Percentiles rank a stretch among this genome's conserved stretches.
phyloP scores from a whole-genome alignment of 2,888 invertebrate genomes.

The Amblyteles armatorius region DNA sequence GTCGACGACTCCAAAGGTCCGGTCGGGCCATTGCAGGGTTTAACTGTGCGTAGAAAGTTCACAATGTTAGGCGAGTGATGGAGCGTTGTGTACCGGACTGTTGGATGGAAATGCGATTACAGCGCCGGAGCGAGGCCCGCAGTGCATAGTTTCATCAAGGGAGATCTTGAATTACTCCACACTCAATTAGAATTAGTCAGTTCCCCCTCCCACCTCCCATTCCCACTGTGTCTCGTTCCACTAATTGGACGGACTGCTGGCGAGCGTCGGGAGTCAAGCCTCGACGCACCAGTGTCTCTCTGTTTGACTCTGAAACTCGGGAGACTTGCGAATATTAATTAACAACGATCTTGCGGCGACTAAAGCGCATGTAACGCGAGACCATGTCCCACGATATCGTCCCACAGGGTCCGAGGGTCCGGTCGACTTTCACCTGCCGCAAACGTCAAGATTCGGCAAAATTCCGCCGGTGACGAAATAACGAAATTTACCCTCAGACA shows the following conservation, averaged over 20 bases:
- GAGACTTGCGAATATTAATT: conserved; percentile 57
- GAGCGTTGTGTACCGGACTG: conserved; percentile 6
- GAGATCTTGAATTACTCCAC: conserved; percentile 68
- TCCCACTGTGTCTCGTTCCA: conserved; percentile 55
- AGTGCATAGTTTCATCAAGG: conserved; percentile 64
- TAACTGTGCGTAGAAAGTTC: conserved; percentile 35
- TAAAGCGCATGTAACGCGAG: conserved; percentile 44
- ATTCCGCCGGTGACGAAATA: too few relatives aligned
- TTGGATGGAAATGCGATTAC: conserved; percentile 66
- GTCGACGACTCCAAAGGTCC: background rate
- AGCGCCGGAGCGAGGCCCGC: conserved; percentile 28
- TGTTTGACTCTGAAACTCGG: conserved; percentile 7
- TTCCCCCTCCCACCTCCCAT: conserved; percentile 11
- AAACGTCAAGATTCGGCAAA: background rate
- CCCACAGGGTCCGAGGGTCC: background rate
- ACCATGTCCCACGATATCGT: conserved; percentile 4
- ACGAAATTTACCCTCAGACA: too few relatives aligned
- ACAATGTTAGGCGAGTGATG: conserved; percentile 25
- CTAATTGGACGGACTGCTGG: conserved; percentile 65
- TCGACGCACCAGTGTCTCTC: conserved; percentile 17
- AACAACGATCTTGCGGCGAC: conserved; percentile 52
- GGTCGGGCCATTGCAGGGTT: conserved; percentile 13
- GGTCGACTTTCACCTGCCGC: conserved; percentile 6
- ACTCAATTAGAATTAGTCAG: conserved; percentile 68
- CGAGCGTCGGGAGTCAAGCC: conserved; percentile 37